These are phyloP conservation scores for Archegozetes longisetosus DNA, from an alignment of 1,140 invertebrate species.

Conservation along the genomic window DNA sequence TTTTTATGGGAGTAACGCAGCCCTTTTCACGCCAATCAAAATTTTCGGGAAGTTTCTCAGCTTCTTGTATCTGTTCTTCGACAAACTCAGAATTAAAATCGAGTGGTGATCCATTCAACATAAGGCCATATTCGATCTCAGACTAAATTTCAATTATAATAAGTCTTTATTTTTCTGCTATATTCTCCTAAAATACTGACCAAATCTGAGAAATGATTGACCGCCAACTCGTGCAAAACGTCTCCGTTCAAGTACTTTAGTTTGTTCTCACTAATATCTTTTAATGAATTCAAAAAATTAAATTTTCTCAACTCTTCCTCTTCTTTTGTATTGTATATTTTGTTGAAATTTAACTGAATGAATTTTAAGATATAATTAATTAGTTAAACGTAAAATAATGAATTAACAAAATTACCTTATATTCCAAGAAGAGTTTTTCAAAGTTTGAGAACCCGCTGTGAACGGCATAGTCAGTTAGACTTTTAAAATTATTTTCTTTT, in stretches of 20 bases:
- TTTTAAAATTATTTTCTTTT: too few relatives aligned
- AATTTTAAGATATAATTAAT: too few relatives aligned
- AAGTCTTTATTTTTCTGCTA: background rate
- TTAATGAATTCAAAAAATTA: background rate
- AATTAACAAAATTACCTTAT: too few relatives aligned
- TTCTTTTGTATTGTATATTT: background rate
- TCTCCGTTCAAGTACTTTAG: too few relatives aligned
- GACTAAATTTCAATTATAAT: background rate
- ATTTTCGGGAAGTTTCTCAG: constrained; percentile 38
- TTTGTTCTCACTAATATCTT: background rate
- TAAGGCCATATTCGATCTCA: background rate
- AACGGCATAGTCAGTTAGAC: too few relatives aligned
- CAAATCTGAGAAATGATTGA: constrained; percentile 1
- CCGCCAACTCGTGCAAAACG: background rate
- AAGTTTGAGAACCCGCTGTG: too few relatives aligned
- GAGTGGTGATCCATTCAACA: background rate
- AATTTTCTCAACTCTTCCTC: background rate
- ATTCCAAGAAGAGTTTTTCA: too few relatives aligned
- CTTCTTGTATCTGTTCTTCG: constrained; percentile 31
- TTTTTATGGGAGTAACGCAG: constrained; percentile 58
- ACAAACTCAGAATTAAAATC: background rate
- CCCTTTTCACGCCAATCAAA: constrained; percentile 77
- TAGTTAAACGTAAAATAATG: too few relatives aligned
- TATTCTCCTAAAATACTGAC: background rate
- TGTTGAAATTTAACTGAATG: too few relatives aligned